Base-by-base conservation (phyloP, 92 coral and sea anemone species). In the Parazoanthus darwini region DNA sequence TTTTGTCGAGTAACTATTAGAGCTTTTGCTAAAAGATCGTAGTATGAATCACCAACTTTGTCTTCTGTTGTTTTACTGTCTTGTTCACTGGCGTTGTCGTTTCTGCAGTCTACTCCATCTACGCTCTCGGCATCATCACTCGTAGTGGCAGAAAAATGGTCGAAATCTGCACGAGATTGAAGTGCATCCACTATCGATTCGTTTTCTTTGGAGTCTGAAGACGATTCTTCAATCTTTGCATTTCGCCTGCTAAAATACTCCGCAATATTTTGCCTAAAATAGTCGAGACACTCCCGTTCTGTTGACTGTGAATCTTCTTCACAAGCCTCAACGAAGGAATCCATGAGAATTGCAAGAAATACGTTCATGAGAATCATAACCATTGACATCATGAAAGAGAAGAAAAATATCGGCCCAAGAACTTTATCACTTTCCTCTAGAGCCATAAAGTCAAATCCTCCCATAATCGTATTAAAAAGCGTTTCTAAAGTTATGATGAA, bases 321-420 rank as follows among this genome's bases (percentile, higher is more conserved):
- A n/a, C 93, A 95, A 11, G 96, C 99, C 36, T 95, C 94, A 37
- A 92, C 95, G 85, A 92, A 97, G 50, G 97, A 89, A 77, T 97
- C 99, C 94, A 92, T 95, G 2, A 97, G 92, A 66, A 97, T 94
- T 5, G 99, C 93, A 8, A 97, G 86, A 81, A 97, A 95, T 65
- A 96, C 92, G 63, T 96, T 94, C 89, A 97, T 86, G 8, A 97
- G 86, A 66, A 97, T 91, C 98, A 96, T 95, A 14, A 94, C 96
- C 92, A 97, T 96, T 6, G 93, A 82, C 85, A 95, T 89, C 93
- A 93, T 93, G 68, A 94, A 97, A 13, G 98, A 91, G 79, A 97
- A 91, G 92, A 97, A 97, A 56, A 97, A 84, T 36, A 94, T 70
- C 33, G 99, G 99, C 37, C 99, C 99, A 25, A 92, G 80, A 22